Evolutionary conservation across 2,113 vertebrate species (phyloP), one percentile per base, ranked within the genome.

Genomic region (Agelaius phoeniceus): DNA sequence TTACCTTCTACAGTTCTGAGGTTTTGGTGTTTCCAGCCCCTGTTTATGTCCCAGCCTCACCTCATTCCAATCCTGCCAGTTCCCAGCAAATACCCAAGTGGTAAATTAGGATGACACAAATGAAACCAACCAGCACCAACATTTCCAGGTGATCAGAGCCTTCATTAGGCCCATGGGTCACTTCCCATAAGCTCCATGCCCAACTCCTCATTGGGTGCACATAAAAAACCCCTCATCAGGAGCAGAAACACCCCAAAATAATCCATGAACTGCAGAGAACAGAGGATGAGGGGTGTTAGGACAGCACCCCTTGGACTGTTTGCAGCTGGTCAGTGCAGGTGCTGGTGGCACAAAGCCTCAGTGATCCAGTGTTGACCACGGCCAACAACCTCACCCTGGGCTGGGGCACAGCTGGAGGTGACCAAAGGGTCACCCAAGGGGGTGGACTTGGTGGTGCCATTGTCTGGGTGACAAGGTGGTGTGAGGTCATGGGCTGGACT

Each of bases 341-440:
- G 61, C 26, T 52, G 54, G 79, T 31, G 68, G 39, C 48, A 59
- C 65, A 41, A 28, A 41, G n/a, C 17, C 66, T 15, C 37, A 17
- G 21, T 2, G n/a, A 44, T 26, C 41, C 75, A 15, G 5, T 0
- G 3, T 1, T 23, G 77, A 26, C 58, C 82, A n/a, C 8, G 24
- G 31, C 9, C 86, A 67, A 10, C 3, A 5, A 6, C 43, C 9
- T 24, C 77, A 73, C 20, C n/a, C 39, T 4, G 63, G 63, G 35
- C 37, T 49, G 19, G 20, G 22, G 39, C 46, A 11, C 0, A 0
- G 39, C 2, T 0, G 27, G 43, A 54, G 41, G 39, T 13, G 52
- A 68, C 48, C 79, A 18, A 24, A 33, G 61, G 28, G 57, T 48
- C 41, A 54, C 41, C 66, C 20, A 30, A 17, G 22, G 41, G 48